Evolutionary conservation across 2,888 invertebrate species (phyloP).

Genomic region (Hyppa rectilinea): DNA sequence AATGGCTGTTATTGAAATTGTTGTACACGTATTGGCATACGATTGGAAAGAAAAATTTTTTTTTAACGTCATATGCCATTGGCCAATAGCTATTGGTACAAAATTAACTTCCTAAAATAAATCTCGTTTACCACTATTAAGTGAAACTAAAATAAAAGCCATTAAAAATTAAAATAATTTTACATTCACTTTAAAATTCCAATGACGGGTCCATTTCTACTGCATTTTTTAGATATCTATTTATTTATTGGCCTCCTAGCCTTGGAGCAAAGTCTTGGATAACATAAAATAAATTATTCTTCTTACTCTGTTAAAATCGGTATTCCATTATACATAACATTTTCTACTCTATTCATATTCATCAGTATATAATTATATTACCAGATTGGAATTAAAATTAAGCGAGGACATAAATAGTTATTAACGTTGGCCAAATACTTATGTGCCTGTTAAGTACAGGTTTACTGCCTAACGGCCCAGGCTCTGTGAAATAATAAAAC

Average conservation of each 20-base stretch:
- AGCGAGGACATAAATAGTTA: constrained; percentile 4
- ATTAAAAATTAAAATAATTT: constrained; percentile 17
- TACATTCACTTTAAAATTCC: constrained; percentile 9
- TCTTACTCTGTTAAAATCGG: background rate
- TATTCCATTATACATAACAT: background rate
- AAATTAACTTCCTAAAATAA: background rate
- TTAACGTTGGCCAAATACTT: constrained; percentile 10
- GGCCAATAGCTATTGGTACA: background rate
- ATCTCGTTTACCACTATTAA: background rate
- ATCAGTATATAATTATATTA: constrained; percentile 34
- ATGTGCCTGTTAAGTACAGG: constrained; percentile 16
- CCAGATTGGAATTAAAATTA: constrained; percentile 21
- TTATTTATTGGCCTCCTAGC: background rate
- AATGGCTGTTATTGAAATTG: too few species aligned
- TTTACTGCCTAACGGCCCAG: constrained; percentile 29
- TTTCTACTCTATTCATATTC: background rate
- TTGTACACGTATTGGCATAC: too few species aligned
- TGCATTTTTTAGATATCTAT: constrained; percentile 6
- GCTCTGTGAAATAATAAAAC: constrained; percentile 1
- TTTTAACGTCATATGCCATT: background rate
- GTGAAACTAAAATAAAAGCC: background rate
- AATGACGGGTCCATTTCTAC: background rate
- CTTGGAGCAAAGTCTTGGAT: background rate
- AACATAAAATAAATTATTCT: background rate
- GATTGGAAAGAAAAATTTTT: too few species aligned